Percentiles rank a stretch among this genome's conserved stretches.
Conservation (phyloP, 2,113 vertebrate genomes). For the Corynorhinus townsendii region DNA sequence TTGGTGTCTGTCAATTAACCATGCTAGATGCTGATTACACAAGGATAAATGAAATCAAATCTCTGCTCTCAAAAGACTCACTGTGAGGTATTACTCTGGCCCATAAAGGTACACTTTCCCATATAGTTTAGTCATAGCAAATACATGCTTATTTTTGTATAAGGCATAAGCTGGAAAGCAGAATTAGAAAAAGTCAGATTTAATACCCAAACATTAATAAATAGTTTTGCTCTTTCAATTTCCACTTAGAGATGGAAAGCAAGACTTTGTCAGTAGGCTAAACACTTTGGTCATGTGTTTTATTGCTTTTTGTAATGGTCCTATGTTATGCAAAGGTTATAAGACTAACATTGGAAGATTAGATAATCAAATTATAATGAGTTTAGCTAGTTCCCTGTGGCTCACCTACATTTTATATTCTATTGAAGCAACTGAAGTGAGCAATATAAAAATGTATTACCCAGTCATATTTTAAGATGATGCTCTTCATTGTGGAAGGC, state of each 20-base stretch:
- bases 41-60: not conserved
- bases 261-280: not conserved
- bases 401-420: slow-evolving; percentile 29
- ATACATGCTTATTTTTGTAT: not conserved
- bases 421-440: slow-evolving; percentile 41
- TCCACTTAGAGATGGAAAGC: slow-evolving; percentile 17
- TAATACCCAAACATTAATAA: not conserved
- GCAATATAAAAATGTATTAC: slow-evolving; percentile 56
- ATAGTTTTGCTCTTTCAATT: slow-evolving; percentile 3
- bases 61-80: not conserved
- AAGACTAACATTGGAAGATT: slow-evolving; percentile 45
- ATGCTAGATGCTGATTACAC: not conserved
- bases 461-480: slow-evolving; percentile 44
- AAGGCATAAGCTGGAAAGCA: not conserved
- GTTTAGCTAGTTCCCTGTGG: not conserved
- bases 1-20: not conserved
- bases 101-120: not conserved
- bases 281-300: not conserved
- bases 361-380: slow-evolving; percentile 38
- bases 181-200: not conserved
- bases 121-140: not conserved
- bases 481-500: not conserved
- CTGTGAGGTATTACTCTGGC: not conserved
- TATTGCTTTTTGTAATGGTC: not conserved
- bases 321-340: slow-evolving; percentile 35